Evolutionary conservation across 2,888 invertebrate species (phyloP), one percentile per base, ranked within the genome.

Genomic region (Lithophane ornitopus): DNA sequence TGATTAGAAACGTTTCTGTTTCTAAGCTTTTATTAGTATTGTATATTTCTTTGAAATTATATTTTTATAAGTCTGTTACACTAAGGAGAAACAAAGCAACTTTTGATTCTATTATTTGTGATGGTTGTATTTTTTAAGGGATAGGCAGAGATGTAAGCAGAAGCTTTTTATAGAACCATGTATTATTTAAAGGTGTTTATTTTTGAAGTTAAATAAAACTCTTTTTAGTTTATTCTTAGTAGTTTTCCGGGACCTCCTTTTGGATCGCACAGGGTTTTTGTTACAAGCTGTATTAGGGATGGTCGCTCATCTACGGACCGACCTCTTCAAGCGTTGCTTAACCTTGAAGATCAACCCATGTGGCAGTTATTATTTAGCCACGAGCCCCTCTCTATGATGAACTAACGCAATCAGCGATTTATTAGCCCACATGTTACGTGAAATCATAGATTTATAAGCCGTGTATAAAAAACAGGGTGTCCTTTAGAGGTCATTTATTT

Each of bases 401-500:
- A 28, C n/a, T 9, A 46, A 46, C 3, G n/a, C 16, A 3, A 49
- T 41, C 14, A 3, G n/a, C 0, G 1, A 58, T 26, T 49, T 59
- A 58, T 41, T 16, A 12, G 1, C 34, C 41, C 3, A 65, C 46
- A 28, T 7, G 22, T 22, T 8, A 22, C 12, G 3, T 54, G 26
- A 16, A 67, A 19, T 58, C 39, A 56, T n/a, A 58, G 3, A 68
- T 34, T 39, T 12, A 41, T 70, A 28, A 26, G 8, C 41, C 3
- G n/a, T 34, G 4, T 56, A 6, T 16, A 14, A 34, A 59, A 58
- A 52, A 71, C 19, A 41, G 28, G 39, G 39, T 59, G 34, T 28
- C 16, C 4, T 54, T 34, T 34, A 8, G 70, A 49, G 26, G 49
- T 61, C 22, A 70, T 41, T 52, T 58, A 63, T 28, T 56, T 80